Conservation (phyloP, 2,888 invertebrate genomes). For the Tethea ocularis region DNA sequence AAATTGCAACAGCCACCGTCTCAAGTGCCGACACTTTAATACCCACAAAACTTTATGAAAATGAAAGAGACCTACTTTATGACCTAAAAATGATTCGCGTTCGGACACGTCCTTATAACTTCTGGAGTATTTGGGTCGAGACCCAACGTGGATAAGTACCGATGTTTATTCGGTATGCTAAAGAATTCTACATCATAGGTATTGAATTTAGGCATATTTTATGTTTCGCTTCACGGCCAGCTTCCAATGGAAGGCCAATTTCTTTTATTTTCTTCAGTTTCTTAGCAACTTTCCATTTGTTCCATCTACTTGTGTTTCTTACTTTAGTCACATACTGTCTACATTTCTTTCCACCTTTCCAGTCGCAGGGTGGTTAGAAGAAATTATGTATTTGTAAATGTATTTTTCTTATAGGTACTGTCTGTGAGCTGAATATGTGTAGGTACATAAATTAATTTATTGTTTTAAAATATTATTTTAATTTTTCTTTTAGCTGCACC, state of each 20-base stretch:
- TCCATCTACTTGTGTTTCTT: no score
- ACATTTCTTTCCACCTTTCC: no score
- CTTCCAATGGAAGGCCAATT: neutral
- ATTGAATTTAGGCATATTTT: neutral
- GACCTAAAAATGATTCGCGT: slow-evolving; percentile 15
- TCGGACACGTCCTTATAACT: neutral
- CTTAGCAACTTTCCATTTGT: neutral
- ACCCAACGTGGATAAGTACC: neutral
- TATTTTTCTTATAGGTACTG: no score
- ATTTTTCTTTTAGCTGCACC: no score
- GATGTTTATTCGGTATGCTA: neutral
- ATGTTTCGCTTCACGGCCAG: neutral
- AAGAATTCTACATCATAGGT: neutral
- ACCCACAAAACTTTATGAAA: slow-evolving; percentile 69
- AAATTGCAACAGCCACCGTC: slow-evolving; percentile 49
- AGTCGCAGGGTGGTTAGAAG: no score
- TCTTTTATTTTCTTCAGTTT: neutral
- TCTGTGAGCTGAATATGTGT: no score
- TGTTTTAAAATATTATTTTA: no score
- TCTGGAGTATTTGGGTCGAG: neutral
- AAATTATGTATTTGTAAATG: no score
- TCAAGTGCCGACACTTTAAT: slow-evolving; percentile 63
- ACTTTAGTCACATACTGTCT: no score
- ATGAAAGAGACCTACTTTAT: slow-evolving; percentile 49
- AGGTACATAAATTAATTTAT: no score